These are phyloP conservation scores for Excalfactoria chinensis DNA, from an alignment of 2,113 vertebrate species.

Conservation along the genomic window DNA sequence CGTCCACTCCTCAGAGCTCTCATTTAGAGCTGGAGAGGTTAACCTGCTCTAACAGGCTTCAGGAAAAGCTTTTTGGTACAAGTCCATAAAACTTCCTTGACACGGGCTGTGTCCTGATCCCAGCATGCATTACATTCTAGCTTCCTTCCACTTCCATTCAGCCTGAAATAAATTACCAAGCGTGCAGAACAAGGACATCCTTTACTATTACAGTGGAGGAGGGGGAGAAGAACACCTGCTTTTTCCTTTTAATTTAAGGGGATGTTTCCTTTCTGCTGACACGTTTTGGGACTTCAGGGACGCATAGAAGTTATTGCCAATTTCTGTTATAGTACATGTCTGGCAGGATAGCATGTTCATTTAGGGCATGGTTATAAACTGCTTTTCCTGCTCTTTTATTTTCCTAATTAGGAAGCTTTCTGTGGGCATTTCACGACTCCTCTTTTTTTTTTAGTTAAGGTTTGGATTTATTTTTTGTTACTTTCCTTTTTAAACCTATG, in stretches of 20 bases:
- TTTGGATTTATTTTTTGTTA: neutral
- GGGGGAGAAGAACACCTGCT: neutral
- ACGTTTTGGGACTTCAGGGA: neutral
- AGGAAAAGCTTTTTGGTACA: neutral
- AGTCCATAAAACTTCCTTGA: neutral
- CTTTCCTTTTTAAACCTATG: neutral
- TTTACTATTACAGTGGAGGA: neutral
- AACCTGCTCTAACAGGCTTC: neutral
- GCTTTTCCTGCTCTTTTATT: neutral
- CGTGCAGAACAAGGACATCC: neutral
- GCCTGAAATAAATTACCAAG: neutral
- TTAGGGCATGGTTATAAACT: neutral
- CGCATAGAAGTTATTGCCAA: neutral
- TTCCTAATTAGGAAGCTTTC: neutral
- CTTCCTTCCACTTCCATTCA: neutral
- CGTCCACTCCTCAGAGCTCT: fast-evolving
- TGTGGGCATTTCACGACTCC: neutral
- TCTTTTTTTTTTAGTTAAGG: neutral
- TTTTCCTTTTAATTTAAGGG: neutral
- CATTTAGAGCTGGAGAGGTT: neutral
- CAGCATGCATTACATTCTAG: neutral
- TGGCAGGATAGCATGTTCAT: neutral
- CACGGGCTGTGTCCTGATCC: fast-evolving
- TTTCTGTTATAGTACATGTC: neutral
- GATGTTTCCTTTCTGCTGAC: neutral